phyloP scores from a whole-genome alignment of 2,888 invertebrate genomes.

The Drosophila putrida region DNA sequence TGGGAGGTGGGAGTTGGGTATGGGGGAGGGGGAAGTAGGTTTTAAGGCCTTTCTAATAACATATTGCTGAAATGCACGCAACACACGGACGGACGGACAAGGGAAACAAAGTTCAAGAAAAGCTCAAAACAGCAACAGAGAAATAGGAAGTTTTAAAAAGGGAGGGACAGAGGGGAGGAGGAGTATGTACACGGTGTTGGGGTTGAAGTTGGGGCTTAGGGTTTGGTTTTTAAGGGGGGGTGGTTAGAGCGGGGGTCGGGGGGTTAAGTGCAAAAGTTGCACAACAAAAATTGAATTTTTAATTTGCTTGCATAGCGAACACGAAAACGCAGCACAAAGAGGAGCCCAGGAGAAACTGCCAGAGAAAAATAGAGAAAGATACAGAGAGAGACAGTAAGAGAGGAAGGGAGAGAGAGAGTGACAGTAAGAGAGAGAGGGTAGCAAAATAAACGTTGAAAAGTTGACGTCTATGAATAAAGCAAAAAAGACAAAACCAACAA shows the following conservation, averaged over 20 bases:
- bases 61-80: slow-evolving; percentile 63
- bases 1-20: background rate
- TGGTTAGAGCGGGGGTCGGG: background rate
- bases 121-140: background rate
- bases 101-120: slow-evolving; percentile 28
- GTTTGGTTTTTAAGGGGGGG: background rate
- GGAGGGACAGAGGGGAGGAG: background rate
- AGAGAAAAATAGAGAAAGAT: background rate
- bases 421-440: slow-evolving; percentile 1
- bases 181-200: background rate
- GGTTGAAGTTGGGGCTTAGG: background rate
- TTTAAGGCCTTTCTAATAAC: slow-evolving; percentile 45
- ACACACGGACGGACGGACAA: slow-evolving; percentile 24
- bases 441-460: slow-evolving; percentile 25
- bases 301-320: slow-evolving; percentile 52
- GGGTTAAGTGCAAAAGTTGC: slow-evolving; percentile 61
- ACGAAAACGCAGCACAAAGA: slow-evolving; percentile 30
- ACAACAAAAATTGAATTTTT: slow-evolving; percentile 69
- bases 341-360: slow-evolving; percentile 9
- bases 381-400: slow-evolving; percentile 6
- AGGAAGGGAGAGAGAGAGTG: background rate
- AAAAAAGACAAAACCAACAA: slow-evolving; percentile 25
- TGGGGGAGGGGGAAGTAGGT: background rate
- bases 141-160: background rate
- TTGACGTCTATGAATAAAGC: slow-evolving; percentile 42